These are phyloP conservation scores for Limenitis camilla DNA, from an alignment of 2,888 invertebrate species.

Conservation along the genomic window DNA sequence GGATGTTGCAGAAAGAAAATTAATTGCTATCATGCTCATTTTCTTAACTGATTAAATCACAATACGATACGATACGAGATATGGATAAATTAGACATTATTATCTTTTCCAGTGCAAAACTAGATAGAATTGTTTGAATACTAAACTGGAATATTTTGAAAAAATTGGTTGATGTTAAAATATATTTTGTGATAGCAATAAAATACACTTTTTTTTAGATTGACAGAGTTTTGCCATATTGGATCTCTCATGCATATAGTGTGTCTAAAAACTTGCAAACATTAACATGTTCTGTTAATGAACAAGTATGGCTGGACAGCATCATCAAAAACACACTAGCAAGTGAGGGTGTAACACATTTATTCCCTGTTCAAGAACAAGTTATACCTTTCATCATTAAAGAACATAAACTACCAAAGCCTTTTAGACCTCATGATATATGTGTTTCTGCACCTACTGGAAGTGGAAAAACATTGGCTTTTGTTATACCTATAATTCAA, in stretches of 20 bases:
- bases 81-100: no score
- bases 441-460: slow-evolving; percentile 98
- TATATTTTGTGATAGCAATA: background rate
- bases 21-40: no score
- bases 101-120: no score
- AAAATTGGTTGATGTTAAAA: background rate
- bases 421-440: slow-evolving; percentile 87
- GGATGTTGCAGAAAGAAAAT: no score
- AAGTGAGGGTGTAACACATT: slow-evolving; percentile 80
- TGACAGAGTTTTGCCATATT: slow-evolving; percentile 86
- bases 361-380: slow-evolving; percentile 90
- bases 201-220: slow-evolving; percentile 65
- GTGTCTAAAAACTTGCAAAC: slow-evolving; percentile 82
- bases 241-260: slow-evolving; percentile 87
- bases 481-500: slow-evolving; percentile 93
- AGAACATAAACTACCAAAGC: slow-evolving; percentile 73
- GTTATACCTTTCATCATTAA: slow-evolving; percentile 85
- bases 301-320: slow-evolving; percentile 77
- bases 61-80: no score
- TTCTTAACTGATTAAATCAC: no score
- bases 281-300: slow-evolving; percentile 67
- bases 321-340: slow-evolving; percentile 77
- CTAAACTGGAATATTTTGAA: no score
- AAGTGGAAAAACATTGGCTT: slow-evolving; percentile 97
- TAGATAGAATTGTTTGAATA: no score